Base-by-base conservation (phyloP, 30 jellyfish, hydroid and myxozoan species). In the Aurelia aurita complex sp. Pacific region DNA sequence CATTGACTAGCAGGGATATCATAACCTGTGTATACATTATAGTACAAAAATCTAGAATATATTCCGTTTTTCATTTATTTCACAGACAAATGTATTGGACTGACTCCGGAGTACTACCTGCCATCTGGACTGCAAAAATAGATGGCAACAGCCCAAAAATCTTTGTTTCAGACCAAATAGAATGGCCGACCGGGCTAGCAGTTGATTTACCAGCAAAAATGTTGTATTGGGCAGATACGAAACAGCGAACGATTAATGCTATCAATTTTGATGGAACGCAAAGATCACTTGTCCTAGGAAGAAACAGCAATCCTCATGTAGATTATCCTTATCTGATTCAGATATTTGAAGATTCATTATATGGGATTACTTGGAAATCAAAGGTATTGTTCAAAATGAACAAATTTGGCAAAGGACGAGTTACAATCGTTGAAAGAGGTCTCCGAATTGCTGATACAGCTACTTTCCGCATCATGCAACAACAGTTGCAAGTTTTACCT, bases 171-270 rank as follows among this genome's bases (percentile, higher is more conserved):
- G 96, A 85, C 23, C 85, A 87, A 34, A 86, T 94, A 2, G 97
- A 85, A 50, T 85, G 91, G 88, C 99, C 99, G 1, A 74, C 96
- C 5, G 86, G 95, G 61, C 79, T 94, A 18, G 97, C 96, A 10
- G 67, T 88, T 15, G 99, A 94, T 75, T 86, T 69, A 9, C 91
- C 97, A 19, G 91, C 96, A 29, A 71, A 79, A 51, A 86, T 97
- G 9, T 76, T 94, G 69, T 94, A 82, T 34, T 94, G 99, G 99
- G 97, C 99, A 2, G 99, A 94, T 59, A 75, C 94, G 53, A 89
- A 94, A 64, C 97, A 89, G 79, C 95, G 79, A 34, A 19, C 87
- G 19, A 85, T 94, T 13, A 97, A 73, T 61, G 38, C 98, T 42
- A 74, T 94, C 50, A 65, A 59, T 53, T 15, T 89, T 69, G 97